These are phyloP conservation scores for Oligia strigilis DNA, from an alignment of 2,888 invertebrate genomes.

Conservation along the genomic window DNA sequence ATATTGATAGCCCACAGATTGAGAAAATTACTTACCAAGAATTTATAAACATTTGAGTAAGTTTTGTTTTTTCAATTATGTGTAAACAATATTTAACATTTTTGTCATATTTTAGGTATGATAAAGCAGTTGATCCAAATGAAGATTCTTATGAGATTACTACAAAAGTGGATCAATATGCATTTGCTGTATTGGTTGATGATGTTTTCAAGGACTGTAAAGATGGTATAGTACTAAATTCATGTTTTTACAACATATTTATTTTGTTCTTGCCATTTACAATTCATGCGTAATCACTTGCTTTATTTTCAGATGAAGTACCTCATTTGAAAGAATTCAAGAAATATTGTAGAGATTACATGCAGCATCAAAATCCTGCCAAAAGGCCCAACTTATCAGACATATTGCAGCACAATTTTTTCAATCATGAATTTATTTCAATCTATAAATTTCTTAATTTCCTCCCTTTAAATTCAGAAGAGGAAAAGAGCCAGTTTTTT, in stretches of 20 bases:
- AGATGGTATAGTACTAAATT: conserved; percentile 84
- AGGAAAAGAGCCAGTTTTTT: conserved; percentile 95
- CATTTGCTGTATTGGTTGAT: conserved; percentile 94
- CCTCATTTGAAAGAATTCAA: conserved; percentile 93
- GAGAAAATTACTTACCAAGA: background rate
- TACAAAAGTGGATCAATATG: conserved; percentile 93
- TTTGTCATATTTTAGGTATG: conserved; percentile 89
- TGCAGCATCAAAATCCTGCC: conserved; percentile 92
- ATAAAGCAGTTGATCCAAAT: conserved; percentile 93
- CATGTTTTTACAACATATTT: conserved; percentile 8
- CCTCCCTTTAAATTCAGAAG: conserved; percentile 94
- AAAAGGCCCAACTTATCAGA: conserved; percentile 92
- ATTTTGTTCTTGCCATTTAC: background rate
- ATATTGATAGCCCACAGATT: background rate
- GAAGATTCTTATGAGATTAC: conserved; percentile 91
- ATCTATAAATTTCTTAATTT: conserved; percentile 96
- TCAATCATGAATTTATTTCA: conserved; percentile 95
- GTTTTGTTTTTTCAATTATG: background rate
- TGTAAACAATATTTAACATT: background rate
- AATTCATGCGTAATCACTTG: conserved; percentile 1
- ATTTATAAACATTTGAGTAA: background rate
- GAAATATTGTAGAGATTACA: conserved; percentile 92
- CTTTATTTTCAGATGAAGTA: conserved; percentile 91
- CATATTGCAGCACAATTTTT: conserved; percentile 93
- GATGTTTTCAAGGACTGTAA: conserved; percentile 92